Percentiles rank a stretch among this genome's conserved stretches.
Conservation (phyloP, 1,140 invertebrate genomes). For the Brachionus asplanchnoidis region DNA sequence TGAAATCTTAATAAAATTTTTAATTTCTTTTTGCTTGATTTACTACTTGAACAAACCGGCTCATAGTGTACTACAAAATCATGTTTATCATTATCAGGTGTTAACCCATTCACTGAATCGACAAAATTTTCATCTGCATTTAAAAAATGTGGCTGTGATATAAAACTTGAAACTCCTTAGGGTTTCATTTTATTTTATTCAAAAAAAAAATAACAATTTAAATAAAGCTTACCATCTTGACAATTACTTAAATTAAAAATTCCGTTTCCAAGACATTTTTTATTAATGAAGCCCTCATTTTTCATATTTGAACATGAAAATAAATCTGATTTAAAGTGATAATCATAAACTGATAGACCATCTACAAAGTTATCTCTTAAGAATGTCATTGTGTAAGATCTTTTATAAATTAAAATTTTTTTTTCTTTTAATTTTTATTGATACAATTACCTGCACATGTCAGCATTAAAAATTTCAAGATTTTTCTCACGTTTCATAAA, state of each 20-base stretch:
- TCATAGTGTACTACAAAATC: conserved; percentile 29
- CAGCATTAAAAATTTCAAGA: not conserved
- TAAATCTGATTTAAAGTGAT: not conserved
- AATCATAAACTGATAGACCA: not conserved
- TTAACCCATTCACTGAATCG: not conserved
- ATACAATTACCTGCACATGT: conserved; percentile 9
- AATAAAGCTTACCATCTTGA: not conserved
- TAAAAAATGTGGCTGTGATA: conserved; percentile 38
- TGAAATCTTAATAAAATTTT: not conserved
- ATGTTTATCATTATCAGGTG: not conserved
- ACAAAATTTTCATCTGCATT: conserved; percentile 18
- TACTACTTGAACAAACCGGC: not conserved
- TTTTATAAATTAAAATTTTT: not conserved
- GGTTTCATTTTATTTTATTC: too few relatives aligned
- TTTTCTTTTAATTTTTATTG: not conserved
- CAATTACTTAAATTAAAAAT: conserved; percentile 26
- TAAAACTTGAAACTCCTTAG: not conserved
- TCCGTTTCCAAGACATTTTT: conserved; percentile 21
- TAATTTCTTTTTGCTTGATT: too few relatives aligned
- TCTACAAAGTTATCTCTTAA: not conserved
- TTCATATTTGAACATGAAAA: not conserved
- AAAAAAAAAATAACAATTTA: not conserved
- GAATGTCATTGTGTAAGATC: not conserved
- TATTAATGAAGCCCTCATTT: not conserved
- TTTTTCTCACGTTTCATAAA: not conserved